Evolutionary conservation across 2,888 invertebrate species (phyloP).

Genomic region (Cheiracanthium punctorium): DNA sequence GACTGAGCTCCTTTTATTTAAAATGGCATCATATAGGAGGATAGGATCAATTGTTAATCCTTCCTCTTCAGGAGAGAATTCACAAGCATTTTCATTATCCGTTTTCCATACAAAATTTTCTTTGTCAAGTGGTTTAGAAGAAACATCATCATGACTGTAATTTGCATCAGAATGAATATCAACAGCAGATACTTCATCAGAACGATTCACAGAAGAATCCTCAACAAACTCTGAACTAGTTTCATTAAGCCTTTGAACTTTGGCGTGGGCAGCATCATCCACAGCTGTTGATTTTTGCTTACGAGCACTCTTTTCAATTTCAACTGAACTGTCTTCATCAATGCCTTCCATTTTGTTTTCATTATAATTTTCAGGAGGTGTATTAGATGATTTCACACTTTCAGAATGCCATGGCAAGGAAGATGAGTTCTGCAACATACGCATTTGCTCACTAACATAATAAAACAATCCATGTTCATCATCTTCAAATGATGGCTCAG

Average conservation of each 20-base stretch:
- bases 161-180: background rate
- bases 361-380: background rate
- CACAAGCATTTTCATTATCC: constrained; percentile 10
- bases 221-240: background rate
- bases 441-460: constrained; percentile 61
- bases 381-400: background rate
- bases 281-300: constrained; percentile 58
- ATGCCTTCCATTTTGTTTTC: background rate
- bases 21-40: constrained; percentile 38
- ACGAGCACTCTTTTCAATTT: constrained; percentile 43
- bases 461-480: constrained; percentile 63
- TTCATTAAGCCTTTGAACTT: constrained; percentile 59
- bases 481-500: constrained; percentile 56
- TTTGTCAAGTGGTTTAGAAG: background rate
- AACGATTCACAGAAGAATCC: background rate
- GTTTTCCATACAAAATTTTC: constrained; percentile 8
- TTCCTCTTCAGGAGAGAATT: constrained; percentile 16
- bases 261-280: constrained; percentile 56
- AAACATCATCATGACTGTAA: background rate
- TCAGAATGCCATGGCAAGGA: constrained; percentile 19
- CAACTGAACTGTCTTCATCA: background rate
- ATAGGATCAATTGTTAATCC: constrained; percentile 56
- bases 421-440: constrained; percentile 33
- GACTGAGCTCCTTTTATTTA: constrained; percentile 42
- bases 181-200: constrained; percentile 2